Evolutionary conservation across 2,797 vertebrate genomes (phyloP).

Genomic region (Microctenopoma steveboyesi): DNA sequence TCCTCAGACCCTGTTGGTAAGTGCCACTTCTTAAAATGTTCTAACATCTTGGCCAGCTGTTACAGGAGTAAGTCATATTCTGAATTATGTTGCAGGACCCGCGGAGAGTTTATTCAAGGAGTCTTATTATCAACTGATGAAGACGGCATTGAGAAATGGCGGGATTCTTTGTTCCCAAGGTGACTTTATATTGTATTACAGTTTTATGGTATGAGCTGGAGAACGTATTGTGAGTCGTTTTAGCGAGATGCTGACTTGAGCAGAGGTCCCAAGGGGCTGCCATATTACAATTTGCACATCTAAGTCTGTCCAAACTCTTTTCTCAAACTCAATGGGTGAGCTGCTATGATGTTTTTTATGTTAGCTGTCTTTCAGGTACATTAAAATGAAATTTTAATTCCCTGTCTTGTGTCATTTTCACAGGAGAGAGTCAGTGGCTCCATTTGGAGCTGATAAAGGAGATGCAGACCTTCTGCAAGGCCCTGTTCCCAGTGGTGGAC

Average conservation of each 20-base stretch:
- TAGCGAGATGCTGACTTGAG: neutral
- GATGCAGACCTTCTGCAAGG: conserved; percentile 96
- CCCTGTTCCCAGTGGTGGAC: conserved; percentile 94
- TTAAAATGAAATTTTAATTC: conserved; percentile 25
- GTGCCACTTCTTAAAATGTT: conserved; percentile 34
- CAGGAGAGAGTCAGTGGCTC: conserved; percentile 98
- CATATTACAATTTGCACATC: neutral
- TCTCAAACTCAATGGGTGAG: neutral
- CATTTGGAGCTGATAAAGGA: conserved; percentile 98
- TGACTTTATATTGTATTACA: conserved; percentile 50
- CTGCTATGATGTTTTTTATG: conserved; percentile 9
- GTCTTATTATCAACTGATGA: conserved; percentile 98
- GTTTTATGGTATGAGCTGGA: neutral
- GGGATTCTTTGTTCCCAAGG: conserved; percentile 98
- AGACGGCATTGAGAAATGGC: conserved; percentile 90
- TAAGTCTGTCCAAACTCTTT: neutral
- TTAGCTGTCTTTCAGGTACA: neutral
- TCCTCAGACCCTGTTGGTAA: conserved; percentile 98
- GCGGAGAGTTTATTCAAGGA: conserved; percentile 98
- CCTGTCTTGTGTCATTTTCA: conserved; percentile 35
- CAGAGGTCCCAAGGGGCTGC: neutral
- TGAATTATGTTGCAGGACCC: conserved; percentile 82
- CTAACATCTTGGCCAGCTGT: neutral
- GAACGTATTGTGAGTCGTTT: neutral
- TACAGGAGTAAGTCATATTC: neutral